These are phyloP conservation scores for Nebria ingens DNA, from an alignment of 1,140 invertebrate genomes.

Conservation along the genomic window DNA sequence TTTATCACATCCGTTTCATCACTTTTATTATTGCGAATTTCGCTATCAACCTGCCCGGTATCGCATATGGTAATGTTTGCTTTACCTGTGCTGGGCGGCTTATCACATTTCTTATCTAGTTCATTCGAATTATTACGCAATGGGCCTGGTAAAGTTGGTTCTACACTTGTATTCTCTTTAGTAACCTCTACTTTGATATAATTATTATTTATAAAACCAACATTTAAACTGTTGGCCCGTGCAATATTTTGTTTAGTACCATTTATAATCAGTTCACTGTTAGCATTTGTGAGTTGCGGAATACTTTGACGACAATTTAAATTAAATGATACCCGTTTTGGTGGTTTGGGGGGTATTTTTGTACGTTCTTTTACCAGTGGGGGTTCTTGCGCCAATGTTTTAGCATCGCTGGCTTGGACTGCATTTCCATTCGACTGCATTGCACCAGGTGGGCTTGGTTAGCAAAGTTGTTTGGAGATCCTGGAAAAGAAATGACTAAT, in stretches of 20 bases:
- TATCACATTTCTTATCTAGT: neutral
- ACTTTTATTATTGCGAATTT: neutral
- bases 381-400: neutral
- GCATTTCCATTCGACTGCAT: slow-evolving; percentile 1
- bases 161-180: neutral
- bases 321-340: neutral
- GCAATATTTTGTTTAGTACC: neutral
- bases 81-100: neutral
- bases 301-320: neutral
- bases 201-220: neutral
- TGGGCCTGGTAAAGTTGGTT: neutral
- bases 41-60: neutral
- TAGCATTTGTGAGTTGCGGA: neutral
- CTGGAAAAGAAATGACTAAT: neutral
- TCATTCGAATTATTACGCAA: neutral
- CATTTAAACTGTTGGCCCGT: neutral
- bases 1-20: neutral
- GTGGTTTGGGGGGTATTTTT: neutral
- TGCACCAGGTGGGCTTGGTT: neutral
- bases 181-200: neutral
- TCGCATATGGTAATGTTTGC: neutral
- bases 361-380: neutral
- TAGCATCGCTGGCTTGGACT: neutral
- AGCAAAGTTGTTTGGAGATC: neutral
- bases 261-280: neutral